Conservation (phyloP, 2,113 vertebrate species). For the Trinectes maculatus region DNA sequence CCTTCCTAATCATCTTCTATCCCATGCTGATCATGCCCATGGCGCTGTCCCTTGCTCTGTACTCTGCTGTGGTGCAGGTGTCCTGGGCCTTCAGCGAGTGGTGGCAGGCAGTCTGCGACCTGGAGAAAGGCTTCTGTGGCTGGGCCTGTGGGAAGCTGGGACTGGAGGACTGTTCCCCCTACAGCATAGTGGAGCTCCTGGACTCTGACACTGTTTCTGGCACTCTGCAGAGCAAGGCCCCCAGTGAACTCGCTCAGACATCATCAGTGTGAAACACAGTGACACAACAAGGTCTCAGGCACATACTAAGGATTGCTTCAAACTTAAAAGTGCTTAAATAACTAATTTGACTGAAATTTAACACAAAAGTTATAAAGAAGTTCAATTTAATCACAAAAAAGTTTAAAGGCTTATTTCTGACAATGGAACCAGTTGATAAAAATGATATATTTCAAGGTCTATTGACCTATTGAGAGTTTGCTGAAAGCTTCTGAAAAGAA, state of each 20-base stretch:
- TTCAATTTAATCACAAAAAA: background rate
- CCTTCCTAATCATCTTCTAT: constrained; percentile 96
- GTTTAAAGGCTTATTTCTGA: background rate
- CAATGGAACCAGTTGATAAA: background rate
- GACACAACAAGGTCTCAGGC: constrained; percentile 42
- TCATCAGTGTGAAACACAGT: constrained; percentile 84
- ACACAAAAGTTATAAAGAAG: background rate
- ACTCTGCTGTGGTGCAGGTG: constrained; percentile 91
- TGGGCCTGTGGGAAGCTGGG: constrained; percentile 97
- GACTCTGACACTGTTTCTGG: constrained; percentile 93
- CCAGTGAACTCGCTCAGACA: constrained; percentile 87
- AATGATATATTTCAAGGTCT: background rate
- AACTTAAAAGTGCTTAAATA: background rate
- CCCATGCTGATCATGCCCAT: constrained; percentile 94
- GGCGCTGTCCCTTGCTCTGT: constrained; percentile 90
- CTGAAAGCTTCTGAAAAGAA: constrained; percentile 1
- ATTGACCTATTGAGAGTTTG: background rate
- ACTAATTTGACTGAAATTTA: background rate
- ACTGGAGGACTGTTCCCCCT: constrained; percentile 96
- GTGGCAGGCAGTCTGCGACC: constrained; percentile 92
- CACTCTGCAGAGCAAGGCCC: constrained; percentile 88
- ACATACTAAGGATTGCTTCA: background rate
- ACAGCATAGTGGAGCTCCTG: constrained; percentile 95
- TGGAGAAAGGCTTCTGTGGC: constrained; percentile 98
- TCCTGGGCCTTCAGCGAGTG: constrained; percentile 95